phyloP scores from a whole-genome alignment of 35 echinoderm and acorn worm genomes.

The Strongylocentrotus purpuratus region DNA sequence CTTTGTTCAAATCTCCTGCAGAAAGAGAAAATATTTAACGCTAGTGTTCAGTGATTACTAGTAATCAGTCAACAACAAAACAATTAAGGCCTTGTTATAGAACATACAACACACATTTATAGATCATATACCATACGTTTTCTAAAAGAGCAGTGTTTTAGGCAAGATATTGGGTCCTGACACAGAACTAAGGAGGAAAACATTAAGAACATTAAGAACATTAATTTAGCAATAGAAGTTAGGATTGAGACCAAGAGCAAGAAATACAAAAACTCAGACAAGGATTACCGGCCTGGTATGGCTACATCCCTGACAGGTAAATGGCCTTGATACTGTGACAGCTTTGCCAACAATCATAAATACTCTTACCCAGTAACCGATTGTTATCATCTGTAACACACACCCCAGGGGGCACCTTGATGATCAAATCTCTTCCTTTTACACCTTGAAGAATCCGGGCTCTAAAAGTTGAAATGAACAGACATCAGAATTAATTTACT shows the following conservation, averaged over 20 bases:
- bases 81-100: too few relatives aligned
- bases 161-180: too few relatives aligned
- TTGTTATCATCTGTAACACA: constrained; percentile 72
- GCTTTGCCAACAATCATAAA: not conserved
- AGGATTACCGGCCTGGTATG: not conserved
- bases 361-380: constrained; percentile 73
- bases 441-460: constrained; percentile 66
- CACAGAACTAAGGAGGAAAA: too few relatives aligned
- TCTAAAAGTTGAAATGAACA: constrained; percentile 50
- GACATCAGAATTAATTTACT: not conserved
- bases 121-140: too few relatives aligned
- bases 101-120: too few relatives aligned
- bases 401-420: constrained; percentile 79
- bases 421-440: constrained; percentile 61
- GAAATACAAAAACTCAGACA: too few relatives aligned
- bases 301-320: not conserved
- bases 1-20: constrained; percentile 75
- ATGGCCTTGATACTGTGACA: not conserved
- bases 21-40: not conserved
- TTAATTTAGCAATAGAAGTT: too few relatives aligned
- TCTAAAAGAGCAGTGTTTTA: not conserved
- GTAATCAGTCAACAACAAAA: too few relatives aligned
- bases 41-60: too few relatives aligned
- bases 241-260: too few relatives aligned
- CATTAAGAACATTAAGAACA: too few relatives aligned